A percentile compares a stretch with the other conserved stretches of the same genome.
Conservation (phyloP, 2,888 invertebrate species). For the Desoria tigrina region DNA sequence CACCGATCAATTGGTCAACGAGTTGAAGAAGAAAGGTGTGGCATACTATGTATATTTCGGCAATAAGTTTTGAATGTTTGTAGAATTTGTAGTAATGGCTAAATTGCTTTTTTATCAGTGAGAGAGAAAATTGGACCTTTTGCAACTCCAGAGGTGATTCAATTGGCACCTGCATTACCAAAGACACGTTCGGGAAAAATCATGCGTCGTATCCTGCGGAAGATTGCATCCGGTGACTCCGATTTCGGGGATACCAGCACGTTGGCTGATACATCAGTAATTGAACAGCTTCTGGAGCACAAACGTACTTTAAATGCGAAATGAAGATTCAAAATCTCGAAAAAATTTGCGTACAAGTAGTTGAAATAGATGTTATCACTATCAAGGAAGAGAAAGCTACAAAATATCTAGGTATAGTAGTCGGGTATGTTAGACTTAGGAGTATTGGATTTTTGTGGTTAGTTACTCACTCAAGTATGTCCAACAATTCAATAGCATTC, state of each 20-base stretch:
- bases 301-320: constrained; percentile 60
- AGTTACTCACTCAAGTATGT: no score
- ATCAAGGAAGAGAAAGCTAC: no score
- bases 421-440: no score
- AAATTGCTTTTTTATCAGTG: constrained; percentile 61
- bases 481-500: no score
- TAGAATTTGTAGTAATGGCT: no score
- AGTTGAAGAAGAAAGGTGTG: constrained; percentile 68
- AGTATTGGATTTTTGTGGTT: no score
- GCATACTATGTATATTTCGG: no score
- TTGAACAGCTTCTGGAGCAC: constrained; percentile 75
- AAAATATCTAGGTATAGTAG: no score
- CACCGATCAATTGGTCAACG: constrained; percentile 68
- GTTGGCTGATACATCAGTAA: constrained; percentile 86
- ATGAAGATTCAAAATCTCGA: constrained; percentile 9
- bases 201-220: constrained; percentile 90
- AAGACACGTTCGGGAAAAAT: constrained; percentile 98
- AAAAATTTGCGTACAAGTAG: constrained; percentile 5
- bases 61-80: constrained; percentile 3
- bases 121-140: constrained; percentile 92
- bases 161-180: constrained; percentile 89
- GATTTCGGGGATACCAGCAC: constrained; percentile 93
- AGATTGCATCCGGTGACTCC: constrained; percentile 84
- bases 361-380: no score
- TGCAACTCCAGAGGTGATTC: constrained; percentile 91